Evolutionary conservation across 2,888 invertebrate genomes (phyloP).

Genomic region (Stomorhina lunata): DNA sequence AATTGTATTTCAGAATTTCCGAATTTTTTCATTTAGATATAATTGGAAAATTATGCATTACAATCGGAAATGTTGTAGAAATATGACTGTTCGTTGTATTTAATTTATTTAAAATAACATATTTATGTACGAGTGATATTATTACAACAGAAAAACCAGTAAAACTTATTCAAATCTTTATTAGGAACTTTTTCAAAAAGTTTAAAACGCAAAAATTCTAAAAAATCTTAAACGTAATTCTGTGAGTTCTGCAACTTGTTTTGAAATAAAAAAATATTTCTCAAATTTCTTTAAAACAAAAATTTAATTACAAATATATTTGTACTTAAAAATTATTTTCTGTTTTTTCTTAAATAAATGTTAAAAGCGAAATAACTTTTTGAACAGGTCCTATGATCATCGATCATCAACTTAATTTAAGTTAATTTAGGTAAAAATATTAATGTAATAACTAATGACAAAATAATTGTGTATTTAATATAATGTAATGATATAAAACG

Average conservation of each 20-base stretch:
- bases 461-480: not conserved
- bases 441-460: not conserved
- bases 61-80: too few species aligned
- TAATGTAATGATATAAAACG: not conserved
- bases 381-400: not conserved
- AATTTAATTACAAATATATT: not conserved
- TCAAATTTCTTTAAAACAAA: not conserved
- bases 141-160: not conserved
- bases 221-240: too few species aligned
- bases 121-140: not conserved
- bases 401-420: not conserved
- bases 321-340: not conserved
- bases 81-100: constrained; percentile 27
- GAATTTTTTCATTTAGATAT: too few species aligned
- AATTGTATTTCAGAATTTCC: too few species aligned
- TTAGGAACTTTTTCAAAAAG: not conserved
- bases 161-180: not conserved
- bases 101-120: not conserved
- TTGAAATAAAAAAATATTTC: too few species aligned
- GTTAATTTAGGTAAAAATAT: not conserved
- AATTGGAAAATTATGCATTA: too few species aligned
- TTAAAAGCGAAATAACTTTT: not conserved
- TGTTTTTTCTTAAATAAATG: not conserved
- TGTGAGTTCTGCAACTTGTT: too few species aligned
- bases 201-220: too few species aligned